Conservation (phyloP, 2,797 vertebrate genomes). For the Crenuchus spilurus region DNA sequence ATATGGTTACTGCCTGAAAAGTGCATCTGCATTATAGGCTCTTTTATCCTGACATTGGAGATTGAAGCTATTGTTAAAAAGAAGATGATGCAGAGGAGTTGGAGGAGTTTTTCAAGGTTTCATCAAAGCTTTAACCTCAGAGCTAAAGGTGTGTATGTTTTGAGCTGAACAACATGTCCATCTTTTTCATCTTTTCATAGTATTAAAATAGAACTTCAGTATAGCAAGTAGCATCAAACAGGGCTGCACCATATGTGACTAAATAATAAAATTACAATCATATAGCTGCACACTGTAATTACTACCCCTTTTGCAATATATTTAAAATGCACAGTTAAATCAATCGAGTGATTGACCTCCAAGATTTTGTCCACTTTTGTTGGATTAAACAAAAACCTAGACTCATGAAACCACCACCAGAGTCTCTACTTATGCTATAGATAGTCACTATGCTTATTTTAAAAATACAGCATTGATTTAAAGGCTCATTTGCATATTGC, state of each 20-base stretch:
- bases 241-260: background rate
- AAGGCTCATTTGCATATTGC: too few species aligned
- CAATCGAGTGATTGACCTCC: background rate
- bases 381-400: too few species aligned
- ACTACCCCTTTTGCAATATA: background rate
- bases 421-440: too few species aligned
- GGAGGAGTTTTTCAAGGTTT: background rate
- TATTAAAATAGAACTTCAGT: too few species aligned
- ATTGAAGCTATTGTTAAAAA: background rate
- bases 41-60: background rate
- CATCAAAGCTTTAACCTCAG: background rate
- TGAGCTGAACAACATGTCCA: background rate
- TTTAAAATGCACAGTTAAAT: background rate
- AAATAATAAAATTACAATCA: background rate
- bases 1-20: background rate
- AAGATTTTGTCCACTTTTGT: too few species aligned
- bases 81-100: background rate
- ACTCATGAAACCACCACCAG: too few species aligned
- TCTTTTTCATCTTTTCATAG: background rate
- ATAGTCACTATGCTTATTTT: too few species aligned
- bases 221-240: background rate
- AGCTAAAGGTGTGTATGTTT: background rate
- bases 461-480: too few species aligned
- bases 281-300: background rate
- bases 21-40: background rate